Evolutionary conservation across 2,113 vertebrate species (phyloP).

Genomic region (Manacus vitellinus): DNA sequence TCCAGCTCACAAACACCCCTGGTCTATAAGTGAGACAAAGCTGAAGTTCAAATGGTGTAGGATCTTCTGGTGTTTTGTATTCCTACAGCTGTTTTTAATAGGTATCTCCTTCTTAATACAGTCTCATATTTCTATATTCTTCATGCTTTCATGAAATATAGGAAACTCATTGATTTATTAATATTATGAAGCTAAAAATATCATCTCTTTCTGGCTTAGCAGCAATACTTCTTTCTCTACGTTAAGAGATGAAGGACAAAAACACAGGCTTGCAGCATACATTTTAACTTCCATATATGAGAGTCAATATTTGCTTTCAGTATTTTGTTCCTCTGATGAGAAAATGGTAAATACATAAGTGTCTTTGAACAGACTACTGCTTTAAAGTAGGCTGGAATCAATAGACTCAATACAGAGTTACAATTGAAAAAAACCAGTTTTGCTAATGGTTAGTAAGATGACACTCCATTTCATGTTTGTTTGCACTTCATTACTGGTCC

Average conservation of each 20-base stretch:
- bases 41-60: background rate
- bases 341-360: background rate
- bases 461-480: background rate
- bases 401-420: background rate
- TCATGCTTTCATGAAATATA: background rate
- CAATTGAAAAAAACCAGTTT: background rate
- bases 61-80: background rate
- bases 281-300: background rate
- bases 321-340: background rate
- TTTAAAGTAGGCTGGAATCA: conserved; percentile 4
- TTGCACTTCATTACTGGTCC: background rate
- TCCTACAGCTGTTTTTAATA: background rate
- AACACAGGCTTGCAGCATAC: background rate
- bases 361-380: background rate
- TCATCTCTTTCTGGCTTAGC: background rate
- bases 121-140: background rate
- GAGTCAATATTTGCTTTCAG: background rate
- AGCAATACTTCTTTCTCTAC: background rate
- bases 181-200: background rate
- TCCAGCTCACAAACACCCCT: background rate
- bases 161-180: background rate
- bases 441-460: background rate
- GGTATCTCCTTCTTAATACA: background rate
- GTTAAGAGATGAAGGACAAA: background rate
- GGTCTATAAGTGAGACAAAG: background rate